Evolutionary conservation across 2,888 invertebrate genomes (phyloP).

Genomic region (Clusia tigrina): DNA sequence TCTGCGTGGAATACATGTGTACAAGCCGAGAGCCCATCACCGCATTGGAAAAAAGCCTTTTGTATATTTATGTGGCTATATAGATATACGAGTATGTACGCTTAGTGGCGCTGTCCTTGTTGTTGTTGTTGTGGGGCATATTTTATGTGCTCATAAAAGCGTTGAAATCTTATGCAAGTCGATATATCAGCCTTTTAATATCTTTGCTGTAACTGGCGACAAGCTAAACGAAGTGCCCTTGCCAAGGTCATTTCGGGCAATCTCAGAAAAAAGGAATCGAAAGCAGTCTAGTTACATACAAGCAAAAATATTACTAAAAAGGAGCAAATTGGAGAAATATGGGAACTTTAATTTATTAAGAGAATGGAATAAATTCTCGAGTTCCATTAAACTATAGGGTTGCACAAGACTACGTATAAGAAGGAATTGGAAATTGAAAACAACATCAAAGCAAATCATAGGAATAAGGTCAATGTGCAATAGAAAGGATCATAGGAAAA

Average conservation of each 20-base stretch:
- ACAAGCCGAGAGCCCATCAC: background rate
- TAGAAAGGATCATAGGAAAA: no score
- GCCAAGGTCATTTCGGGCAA: background rate
- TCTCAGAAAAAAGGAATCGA: no score
- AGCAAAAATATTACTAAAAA: no score
- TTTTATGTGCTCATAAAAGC: conserved; percentile 4
- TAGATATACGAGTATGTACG: background rate
- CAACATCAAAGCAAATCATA: no score
- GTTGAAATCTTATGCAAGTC: conserved; percentile 6
- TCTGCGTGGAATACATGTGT: background rate
- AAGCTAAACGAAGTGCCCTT: background rate
- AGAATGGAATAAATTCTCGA: no score
- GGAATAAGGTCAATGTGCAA: no score
- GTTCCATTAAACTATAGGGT: no score
- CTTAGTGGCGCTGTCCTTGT: background rate
- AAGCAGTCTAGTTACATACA: no score
- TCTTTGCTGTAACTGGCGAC: background rate
- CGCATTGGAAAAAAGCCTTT: background rate
- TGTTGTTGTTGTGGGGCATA: background rate
- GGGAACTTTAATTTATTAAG: no score
- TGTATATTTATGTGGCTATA: background rate
- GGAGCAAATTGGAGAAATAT: no score
- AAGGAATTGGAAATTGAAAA: no score
- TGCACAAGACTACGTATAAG: no score
- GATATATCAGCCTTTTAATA: background rate